Evolutionary conservation across 2,888 invertebrate genomes (phyloP), one percentile per base, ranked within the genome.

Genomic region (Charanyca ferruginea): DNA sequence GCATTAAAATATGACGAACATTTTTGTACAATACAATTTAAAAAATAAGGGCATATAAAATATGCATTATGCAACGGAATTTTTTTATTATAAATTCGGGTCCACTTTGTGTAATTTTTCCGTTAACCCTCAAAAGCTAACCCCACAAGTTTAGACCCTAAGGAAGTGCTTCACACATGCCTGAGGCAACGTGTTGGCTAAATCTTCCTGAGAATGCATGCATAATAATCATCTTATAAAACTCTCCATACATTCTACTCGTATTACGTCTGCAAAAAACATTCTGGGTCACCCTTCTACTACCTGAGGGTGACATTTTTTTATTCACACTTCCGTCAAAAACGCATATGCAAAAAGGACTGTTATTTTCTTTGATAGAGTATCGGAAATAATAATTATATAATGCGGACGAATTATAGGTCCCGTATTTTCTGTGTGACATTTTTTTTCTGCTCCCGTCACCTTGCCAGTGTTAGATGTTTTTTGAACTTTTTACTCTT

Each of bases 381-480:
- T 88, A 92, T 94, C 94, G 94, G 94, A 94, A 95, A 95, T 94
- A 95, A 95, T 95, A 94, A 95, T 95, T 95, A 95, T 94, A 95
- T n/a, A n/a, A n/a, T 95, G 95, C 95, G 92, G 91, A 87, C 89
- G 94, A 95, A 95, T 95, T 95, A 95, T 89, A 87, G 94, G 93
- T 88, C 91, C 90, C 87, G 77, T 58, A 81, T 86, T 86, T 88
- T 90, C 84, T 90, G 92, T 90, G 90, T 90, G 93, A 93, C 91
- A 83, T 89, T 92, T 92, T 81, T n/a, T 92, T 90, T 85, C 84
- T 85, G 87, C 91, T 91, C 92, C 92, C 91, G 93, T 93, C 95
- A 95, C 95, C 95, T 95, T 94, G 88, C 83, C 82, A 83, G 84
- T 85, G 87, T 93, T 93, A 92, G 93, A 93, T 93, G 93, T 90